Conservation (phyloP, 1,140 invertebrate genomes). For the Philopotamus ludificatus region DNA sequence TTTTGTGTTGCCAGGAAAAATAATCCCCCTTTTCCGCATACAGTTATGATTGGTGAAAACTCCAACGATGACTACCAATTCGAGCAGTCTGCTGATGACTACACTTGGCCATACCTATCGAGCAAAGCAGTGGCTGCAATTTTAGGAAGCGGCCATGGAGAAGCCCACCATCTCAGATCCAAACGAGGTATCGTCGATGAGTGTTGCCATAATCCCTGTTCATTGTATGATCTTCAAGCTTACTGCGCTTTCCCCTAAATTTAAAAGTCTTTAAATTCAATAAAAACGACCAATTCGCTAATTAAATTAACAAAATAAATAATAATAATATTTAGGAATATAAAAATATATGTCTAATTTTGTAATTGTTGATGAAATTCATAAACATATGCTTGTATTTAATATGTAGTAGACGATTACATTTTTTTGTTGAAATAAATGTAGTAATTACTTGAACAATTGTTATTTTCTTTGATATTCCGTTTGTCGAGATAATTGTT, state of each 20-base stretch:
- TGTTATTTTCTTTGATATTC: too few relatives aligned
- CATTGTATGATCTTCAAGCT: slow-evolving; percentile 23
- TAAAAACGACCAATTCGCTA: neutral
- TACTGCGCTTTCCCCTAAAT: slow-evolving; percentile 28
- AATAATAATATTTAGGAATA: neutral
- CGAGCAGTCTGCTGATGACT: neutral
- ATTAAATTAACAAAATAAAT: neutral
- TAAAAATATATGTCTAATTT: neutral
- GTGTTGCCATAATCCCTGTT: slow-evolving; percentile 41
- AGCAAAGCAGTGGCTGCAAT: neutral
- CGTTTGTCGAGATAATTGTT: too few relatives aligned
- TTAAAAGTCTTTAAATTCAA: neutral
- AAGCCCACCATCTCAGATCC: neutral
- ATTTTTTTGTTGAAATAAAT: neutral
- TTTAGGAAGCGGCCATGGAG: neutral
- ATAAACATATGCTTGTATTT: too few relatives aligned
- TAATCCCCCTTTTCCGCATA: neutral
- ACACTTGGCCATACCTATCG: slow-evolving; percentile 13
- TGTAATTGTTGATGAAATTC: neutral
- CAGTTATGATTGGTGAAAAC: neutral
- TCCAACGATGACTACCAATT: slow-evolving; percentile 2
- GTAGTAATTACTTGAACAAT: too few relatives aligned
- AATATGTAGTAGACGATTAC: too few relatives aligned
- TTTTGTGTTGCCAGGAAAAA: neutral
- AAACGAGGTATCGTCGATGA: slow-evolving; percentile 7